These are phyloP conservation scores for Drepana arcuata DNA, from an alignment of 1,140 invertebrate species.

Conservation along the genomic window DNA sequence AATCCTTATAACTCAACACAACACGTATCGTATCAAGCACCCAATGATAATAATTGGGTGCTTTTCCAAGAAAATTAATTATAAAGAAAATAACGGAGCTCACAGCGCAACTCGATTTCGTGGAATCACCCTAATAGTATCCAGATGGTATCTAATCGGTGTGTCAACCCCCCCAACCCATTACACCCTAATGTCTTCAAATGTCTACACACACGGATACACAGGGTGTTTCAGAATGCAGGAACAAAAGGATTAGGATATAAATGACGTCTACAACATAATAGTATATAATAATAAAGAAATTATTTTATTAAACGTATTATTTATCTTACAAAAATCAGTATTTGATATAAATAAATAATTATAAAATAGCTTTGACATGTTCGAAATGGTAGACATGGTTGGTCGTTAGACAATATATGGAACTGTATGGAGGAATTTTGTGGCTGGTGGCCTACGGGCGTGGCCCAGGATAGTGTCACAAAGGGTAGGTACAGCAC, in stretches of 20 bases:
- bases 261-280: conserved; percentile 36
- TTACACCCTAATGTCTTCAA: too few relatives aligned
- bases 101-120: too few relatives aligned
- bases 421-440: conserved; percentile 31
- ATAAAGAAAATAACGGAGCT: too few relatives aligned
- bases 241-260: conserved; percentile 2
- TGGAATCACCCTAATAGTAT: too few relatives aligned
- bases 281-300: conserved; percentile 57
- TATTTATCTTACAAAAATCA: conserved; percentile 64
- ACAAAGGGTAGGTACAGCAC: conserved; percentile 29
- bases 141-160: too few relatives aligned
- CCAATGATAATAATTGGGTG: too few relatives aligned
- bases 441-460: conserved; percentile 15
- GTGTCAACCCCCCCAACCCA: too few relatives aligned
- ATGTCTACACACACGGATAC: not conserved
- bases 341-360: conserved; percentile 67
- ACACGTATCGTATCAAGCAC: too few relatives aligned
- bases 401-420: conserved; percentile 28
- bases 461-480: conserved; percentile 15
- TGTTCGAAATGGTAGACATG: conserved; percentile 37
- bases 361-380: conserved; percentile 47
- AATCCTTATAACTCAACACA: too few relatives aligned
- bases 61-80: too few relatives aligned
- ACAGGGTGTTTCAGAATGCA: too few relatives aligned
- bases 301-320: conserved; percentile 66